Conservation (phyloP, 2,888 invertebrate species). For the Parnassius smintheus region DNA sequence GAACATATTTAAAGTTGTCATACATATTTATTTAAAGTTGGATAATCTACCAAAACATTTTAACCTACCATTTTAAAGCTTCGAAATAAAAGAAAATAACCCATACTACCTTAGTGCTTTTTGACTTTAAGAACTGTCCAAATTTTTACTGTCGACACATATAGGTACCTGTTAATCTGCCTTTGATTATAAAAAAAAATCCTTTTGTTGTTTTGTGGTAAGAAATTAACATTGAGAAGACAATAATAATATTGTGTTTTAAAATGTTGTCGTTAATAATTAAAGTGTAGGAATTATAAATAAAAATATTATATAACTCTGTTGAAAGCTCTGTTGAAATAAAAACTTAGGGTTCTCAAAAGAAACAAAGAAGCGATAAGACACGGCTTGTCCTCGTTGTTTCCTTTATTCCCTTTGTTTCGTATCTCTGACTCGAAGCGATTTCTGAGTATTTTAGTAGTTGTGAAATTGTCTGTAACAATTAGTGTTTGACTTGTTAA, state of each 20-base stretch:
- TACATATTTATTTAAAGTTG: too few relatives aligned
- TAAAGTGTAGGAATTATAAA: background rate
- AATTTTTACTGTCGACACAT: too few relatives aligned
- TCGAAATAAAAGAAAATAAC: too few relatives aligned
- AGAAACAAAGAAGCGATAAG: constrained; percentile 10
- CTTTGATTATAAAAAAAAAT: too few relatives aligned
- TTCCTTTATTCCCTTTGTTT: constrained; percentile 8
- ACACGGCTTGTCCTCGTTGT: background rate
- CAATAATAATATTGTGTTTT: background rate
- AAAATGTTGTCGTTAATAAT: background rate
- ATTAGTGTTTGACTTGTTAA: background rate
- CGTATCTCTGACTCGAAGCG: constrained; percentile 10
- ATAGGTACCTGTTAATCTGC: too few relatives aligned
- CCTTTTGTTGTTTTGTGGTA: too few relatives aligned
- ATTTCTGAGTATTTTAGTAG: constrained; percentile 3
- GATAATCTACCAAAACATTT: too few relatives aligned
- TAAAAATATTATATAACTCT: background rate
- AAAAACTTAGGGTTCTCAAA: background rate
- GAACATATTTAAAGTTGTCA: too few relatives aligned
- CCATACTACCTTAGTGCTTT: too few relatives aligned
- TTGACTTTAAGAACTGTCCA: too few relatives aligned
- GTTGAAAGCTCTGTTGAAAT: background rate
- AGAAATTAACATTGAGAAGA: too few relatives aligned
- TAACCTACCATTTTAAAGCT: too few relatives aligned
- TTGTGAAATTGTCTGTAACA: constrained; percentile 11